Percentiles rank a stretch among this genome's conserved stretches.
Evolutionary conservation across 2,888 invertebrate species (phyloP).

Genomic region (Hypercompe scribonia): DNA sequence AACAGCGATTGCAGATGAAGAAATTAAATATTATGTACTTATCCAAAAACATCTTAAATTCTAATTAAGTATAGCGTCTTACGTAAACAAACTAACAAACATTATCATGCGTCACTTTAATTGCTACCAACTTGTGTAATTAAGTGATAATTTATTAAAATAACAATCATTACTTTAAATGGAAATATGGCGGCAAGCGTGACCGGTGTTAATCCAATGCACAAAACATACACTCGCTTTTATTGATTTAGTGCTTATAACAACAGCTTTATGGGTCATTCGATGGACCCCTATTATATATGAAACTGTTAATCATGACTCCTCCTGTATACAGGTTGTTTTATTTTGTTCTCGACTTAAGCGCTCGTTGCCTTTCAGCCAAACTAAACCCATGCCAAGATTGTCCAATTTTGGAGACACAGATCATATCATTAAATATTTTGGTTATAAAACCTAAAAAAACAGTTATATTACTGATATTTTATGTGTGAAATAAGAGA

Average conservation of each 20-base stretch:
- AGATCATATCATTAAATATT: too few relatives aligned
- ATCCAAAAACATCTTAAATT: not conserved
- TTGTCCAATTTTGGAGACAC: too few relatives aligned
- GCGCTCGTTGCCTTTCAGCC: not conserved
- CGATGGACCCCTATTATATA: constrained; percentile 16
- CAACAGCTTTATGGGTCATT: constrained; percentile 24
- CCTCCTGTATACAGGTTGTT: constrained; percentile 13
- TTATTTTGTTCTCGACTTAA: not conserved
- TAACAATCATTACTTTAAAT: constrained; percentile 7
- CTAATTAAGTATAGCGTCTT: not conserved
- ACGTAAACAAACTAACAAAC: constrained; percentile 11
- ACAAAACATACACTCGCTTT: constrained; percentile 28
- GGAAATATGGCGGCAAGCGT: constrained; percentile 21
- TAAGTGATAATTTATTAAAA: constrained; percentile 17
- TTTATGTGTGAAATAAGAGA: too few relatives aligned
- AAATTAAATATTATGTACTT: not conserved
- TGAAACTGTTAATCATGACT: constrained; percentile 14
- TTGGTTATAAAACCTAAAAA: too few relatives aligned
- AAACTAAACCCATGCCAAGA: too few relatives aligned
- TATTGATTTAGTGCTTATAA: constrained; percentile 40
- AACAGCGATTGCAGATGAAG: not conserved
- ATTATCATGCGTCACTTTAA: constrained; percentile 10
- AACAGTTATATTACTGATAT: too few relatives aligned
- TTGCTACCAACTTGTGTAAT: constrained; percentile 10
- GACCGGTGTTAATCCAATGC: constrained; percentile 18